These are phyloP conservation scores for Leptarthrus brevirostris DNA, from an alignment of 2,888 invertebrate species.

Conservation along the genomic window DNA sequence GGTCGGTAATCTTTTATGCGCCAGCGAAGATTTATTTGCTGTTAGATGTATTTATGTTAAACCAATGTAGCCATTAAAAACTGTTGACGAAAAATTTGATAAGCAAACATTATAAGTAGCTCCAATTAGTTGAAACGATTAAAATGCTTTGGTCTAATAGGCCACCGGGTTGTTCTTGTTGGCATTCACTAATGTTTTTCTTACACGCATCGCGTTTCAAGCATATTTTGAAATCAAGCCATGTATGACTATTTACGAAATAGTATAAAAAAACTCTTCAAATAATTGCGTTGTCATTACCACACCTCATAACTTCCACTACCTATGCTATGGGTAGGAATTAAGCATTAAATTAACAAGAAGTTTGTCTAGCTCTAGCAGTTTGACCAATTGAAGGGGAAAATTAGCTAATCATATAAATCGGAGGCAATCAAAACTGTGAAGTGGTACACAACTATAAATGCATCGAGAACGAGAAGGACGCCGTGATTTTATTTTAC, in stretches of 20 bases:
- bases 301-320: too few species aligned
- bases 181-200: too few species aligned
- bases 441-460: not conserved
- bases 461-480: constrained; percentile 15
- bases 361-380: too few species aligned
- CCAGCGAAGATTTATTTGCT: not conserved
- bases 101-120: constrained; percentile 28
- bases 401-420: not conserved
- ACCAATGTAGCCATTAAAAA: not conserved
- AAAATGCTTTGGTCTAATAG: constrained; percentile 19
- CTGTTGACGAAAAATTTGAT: constrained; percentile 33
- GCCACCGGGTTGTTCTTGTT: too few species aligned
- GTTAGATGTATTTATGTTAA: not conserved
- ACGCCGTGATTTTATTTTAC: constrained; percentile 7
- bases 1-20: not conserved
- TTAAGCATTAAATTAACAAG: too few species aligned
- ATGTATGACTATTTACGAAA: too few species aligned
- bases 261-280: too few species aligned
- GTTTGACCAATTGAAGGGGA: not conserved
- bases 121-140: constrained; percentile 37
- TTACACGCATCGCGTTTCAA: too few species aligned
- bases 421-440: not conserved
- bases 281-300: too few species aligned
- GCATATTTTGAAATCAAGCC: too few species aligned
- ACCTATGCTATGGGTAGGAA: too few species aligned